Evolutionary conservation across 1,140 invertebrate species (phyloP).

Genomic region (Cecropterus lyciades): DNA sequence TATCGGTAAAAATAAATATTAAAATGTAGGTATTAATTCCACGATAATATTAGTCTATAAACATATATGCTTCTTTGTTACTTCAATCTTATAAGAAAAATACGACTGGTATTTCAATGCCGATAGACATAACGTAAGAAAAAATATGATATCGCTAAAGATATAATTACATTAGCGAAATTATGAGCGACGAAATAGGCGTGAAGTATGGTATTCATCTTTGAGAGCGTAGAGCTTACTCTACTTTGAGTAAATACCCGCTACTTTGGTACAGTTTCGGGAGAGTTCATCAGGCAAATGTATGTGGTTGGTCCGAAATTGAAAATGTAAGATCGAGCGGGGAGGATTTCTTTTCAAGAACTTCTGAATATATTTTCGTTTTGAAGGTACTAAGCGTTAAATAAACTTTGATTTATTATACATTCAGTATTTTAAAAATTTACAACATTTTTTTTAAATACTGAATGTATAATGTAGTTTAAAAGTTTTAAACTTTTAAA

Average conservation of each 20-base stretch:
- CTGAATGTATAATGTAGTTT: no score
- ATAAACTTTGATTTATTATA: background rate
- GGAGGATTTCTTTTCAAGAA: conserved; percentile 15
- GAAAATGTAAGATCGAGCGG: conserved; percentile 11
- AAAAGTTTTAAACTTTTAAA: no score
- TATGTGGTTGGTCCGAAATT: conserved; percentile 12
- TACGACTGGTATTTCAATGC: no score
- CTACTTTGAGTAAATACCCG: conserved; percentile 2
- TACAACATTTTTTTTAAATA: no score
- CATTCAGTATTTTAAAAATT: background rate
- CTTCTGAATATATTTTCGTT: background rate
- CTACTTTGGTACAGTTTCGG: conserved; percentile 2
- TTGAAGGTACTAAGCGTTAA: background rate
- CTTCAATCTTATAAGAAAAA: no score
- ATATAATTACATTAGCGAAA: background rate
- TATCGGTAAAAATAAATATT: no score
- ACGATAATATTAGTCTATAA: no score
- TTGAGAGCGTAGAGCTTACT: background rate
- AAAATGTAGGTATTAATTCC: no score
- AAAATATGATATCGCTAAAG: background rate
- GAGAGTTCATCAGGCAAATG: conserved; percentile 13
- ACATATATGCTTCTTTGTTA: no score
- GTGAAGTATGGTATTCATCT: conserved; percentile 9
- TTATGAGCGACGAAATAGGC: background rate
- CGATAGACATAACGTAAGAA: no score